Conservation (phyloP, 53 echinoderm and acorn worm species). For the Arbacia lixula region DNA sequence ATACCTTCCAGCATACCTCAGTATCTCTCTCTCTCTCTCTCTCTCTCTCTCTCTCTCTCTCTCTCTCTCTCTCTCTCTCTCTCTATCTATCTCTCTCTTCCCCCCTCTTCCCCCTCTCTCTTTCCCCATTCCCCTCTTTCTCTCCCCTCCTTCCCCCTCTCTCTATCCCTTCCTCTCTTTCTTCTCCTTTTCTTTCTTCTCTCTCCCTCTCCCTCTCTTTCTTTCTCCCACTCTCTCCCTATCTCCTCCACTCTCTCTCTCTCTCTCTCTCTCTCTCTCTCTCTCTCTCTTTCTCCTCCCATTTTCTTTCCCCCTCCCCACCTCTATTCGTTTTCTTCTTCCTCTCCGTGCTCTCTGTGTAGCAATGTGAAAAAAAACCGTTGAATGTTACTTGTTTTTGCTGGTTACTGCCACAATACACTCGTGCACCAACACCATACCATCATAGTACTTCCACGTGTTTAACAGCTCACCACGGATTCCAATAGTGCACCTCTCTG, state of each 20-base stretch:
- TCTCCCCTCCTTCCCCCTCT: background rate
- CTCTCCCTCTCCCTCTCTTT: background rate
- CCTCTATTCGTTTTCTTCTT: too few relatives aligned
- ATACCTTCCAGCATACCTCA: too few relatives aligned
- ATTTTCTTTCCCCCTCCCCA: background rate
- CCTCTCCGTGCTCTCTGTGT: too few relatives aligned
- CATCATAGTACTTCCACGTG: too few relatives aligned
- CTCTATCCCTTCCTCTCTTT: background rate
- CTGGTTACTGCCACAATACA: too few relatives aligned
- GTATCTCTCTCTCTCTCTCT: too few relatives aligned
- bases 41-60: background rate
- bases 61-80: background rate
- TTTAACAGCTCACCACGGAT: too few relatives aligned
- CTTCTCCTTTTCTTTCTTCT: background rate
- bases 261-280: background rate
- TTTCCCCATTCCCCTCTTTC: background rate
- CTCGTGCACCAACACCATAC: too few relatives aligned
- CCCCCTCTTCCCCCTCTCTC: background rate
- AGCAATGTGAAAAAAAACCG: too few relatives aligned
- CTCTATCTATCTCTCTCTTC: background rate
- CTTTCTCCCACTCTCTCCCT: background rate
- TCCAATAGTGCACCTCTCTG: too few relatives aligned
- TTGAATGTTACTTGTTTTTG: too few relatives aligned
- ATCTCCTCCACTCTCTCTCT: background rate
- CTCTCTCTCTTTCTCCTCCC: background rate